Evolutionary conservation across 2,113 vertebrate genomes (phyloP).

Genomic region (Mobula birostris): DNA sequence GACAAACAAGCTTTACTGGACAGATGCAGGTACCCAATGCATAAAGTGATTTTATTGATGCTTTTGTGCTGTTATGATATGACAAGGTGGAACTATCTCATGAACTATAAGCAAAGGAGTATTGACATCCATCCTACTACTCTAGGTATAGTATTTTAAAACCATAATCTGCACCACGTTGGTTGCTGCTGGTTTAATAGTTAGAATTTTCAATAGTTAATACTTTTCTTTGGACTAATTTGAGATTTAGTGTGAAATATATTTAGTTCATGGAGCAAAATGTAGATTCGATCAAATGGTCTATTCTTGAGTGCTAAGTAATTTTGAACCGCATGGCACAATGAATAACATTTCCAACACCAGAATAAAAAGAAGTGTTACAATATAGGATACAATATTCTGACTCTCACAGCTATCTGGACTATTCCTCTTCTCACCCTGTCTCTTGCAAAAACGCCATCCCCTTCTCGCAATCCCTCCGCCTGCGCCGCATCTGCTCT

Average conservation of each 20-base stretch:
- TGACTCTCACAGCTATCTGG: no score
- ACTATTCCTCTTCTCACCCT: no score
- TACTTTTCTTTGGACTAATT: no score
- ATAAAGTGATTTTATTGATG: background rate
- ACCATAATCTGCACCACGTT: background rate
- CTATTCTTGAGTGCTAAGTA: background rate
- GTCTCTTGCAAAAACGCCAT: no score
- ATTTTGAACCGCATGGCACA: background rate
- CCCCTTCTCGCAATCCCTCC: no score
- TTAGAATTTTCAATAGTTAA: background rate
- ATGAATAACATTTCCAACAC: background rate
- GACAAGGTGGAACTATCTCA: background rate
- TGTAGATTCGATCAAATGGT: background rate
- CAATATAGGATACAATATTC: no score
- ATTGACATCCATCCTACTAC: background rate
- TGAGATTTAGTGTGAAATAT: background rate
- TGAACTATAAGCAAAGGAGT: background rate
- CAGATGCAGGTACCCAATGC: slow-evolving; percentile 78
- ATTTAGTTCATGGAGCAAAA: background rate
- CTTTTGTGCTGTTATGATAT: background rate
- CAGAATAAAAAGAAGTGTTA: background rate
- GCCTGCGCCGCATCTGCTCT: no score
- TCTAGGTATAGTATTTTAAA: background rate
- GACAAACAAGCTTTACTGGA: slow-evolving; percentile 94
- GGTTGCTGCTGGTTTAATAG: background rate